Evolutionary conservation across 2,888 invertebrate genomes (phyloP), one percentile per base, ranked within the genome.

Genomic region (Mimumesa dahlbomi): DNA sequence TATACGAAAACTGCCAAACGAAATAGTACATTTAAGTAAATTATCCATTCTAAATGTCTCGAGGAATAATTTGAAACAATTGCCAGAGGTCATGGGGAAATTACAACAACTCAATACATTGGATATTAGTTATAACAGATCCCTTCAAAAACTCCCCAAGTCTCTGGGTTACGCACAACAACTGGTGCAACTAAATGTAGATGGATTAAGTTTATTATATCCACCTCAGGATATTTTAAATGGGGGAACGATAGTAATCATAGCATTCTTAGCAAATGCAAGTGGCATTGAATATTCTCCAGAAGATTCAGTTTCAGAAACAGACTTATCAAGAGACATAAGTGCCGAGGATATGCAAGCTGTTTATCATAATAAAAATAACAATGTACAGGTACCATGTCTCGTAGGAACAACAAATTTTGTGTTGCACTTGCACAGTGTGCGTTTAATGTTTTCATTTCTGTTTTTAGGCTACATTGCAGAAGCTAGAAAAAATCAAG

Each of bases 41-140:
- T 91, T 96, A 72, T 91, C 92, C 87, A 90, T 94, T 75, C 90
- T 96, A 66, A 93, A 96, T 91, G 89, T 94, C 31, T 94, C 95
- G 25, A 91, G 92, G 80, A 96, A 96, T 90, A 91, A 91, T 79
- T 89, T 96, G 49, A 93, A 91, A 85, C 89, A 88, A 67, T 88
- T 95, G 74, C 94, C 95, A 59, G 90, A 92, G 34, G 89, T 91
- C 63, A 87, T 95, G 36, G 94, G 94, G 53, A 90, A 92, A 75
- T 90, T 96, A 77, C 91, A 90, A 75, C 91, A 90, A 73, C 90
- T 96, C 59, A 91, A 90, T 72, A 91, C 90, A 77, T 89, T 96
- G 36, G 92, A 93, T 83, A 84, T 95, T 48, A 91, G 90, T 79
- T 90, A 91, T 45, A 95, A 95, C 89, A 89, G 87, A 75, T 87